Evolutionary conservation across 53 echinoderm and acorn worm species (phyloP).

Genomic region (Luidia sarsii): DNA sequence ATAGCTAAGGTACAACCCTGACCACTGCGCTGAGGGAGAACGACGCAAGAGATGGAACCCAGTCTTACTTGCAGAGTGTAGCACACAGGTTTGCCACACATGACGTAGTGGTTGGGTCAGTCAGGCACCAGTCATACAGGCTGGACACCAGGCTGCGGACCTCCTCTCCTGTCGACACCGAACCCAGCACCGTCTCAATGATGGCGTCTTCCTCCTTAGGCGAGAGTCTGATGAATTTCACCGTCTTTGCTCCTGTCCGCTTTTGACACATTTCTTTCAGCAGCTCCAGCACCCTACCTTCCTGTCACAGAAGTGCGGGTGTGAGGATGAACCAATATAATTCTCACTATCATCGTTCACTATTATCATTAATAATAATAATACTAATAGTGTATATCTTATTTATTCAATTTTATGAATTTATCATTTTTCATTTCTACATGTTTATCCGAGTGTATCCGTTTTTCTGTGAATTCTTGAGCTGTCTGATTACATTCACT

Average conservation of each 20-base stretch:
- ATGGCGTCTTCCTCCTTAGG: constrained; percentile 14
- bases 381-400: not conserved
- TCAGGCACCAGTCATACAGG: constrained; percentile 25
- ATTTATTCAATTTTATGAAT: not conserved
- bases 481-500: too few relatives aligned
- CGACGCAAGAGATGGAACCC: not conserved
- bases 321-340: too few relatives aligned
- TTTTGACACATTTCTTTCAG: constrained; percentile 23
- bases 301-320: too few relatives aligned
- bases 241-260: too few relatives aligned
- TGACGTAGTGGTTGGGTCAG: constrained; percentile 19
- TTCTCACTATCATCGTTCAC: not conserved
- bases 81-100: constrained; percentile 43
- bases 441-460: too few relatives aligned
- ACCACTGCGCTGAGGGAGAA: too few relatives aligned
- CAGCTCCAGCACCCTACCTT: constrained; percentile 7
- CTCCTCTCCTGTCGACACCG: constrained; percentile 6
- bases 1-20: too few relatives aligned
- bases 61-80: constrained; percentile 18
- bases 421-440: too few relatives aligned
- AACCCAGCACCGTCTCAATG: constrained; percentile 18
- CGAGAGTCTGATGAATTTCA: constrained; percentile 14
- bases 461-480: too few relatives aligned
- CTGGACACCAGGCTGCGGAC: constrained; percentile 1
- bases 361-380: not conserved